A percentile compares a stretch with the other conserved stretches of the same genome.
phyloP scores from a whole-genome alignment of 2,797 vertebrate species.

The Craterocephalus amniculus region DNA sequence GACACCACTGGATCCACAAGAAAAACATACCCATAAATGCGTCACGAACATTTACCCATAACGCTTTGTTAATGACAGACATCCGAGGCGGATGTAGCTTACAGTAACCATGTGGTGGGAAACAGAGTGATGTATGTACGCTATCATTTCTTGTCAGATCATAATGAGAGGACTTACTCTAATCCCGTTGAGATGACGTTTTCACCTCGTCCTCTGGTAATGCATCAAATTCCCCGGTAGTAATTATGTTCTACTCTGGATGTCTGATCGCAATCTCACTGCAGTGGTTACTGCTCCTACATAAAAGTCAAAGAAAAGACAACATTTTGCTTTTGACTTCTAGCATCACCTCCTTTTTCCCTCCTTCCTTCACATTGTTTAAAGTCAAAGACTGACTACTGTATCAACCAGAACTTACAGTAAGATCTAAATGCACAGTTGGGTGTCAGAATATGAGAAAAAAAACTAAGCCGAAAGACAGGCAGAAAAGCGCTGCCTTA shows the following conservation, averaged over 20 bases:
- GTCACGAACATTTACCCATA: slow-evolving; percentile 16
- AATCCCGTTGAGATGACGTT: slow-evolving; percentile 9
- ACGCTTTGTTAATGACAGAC: slow-evolving; percentile 8
- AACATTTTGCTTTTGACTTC: slow-evolving; percentile 19
- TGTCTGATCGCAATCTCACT: slow-evolving; percentile 30
- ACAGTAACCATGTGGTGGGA: not conserved
- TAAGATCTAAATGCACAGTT: slow-evolving; percentile 30
- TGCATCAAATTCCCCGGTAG: slow-evolving; percentile 22
- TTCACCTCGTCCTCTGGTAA: slow-evolving; percentile 22
- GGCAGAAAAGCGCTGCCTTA: slow-evolving; percentile 24
- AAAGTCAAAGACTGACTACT: slow-evolving; percentile 4
- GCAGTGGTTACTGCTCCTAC: slow-evolving; percentile 4
- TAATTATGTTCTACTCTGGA: slow-evolving; percentile 37
- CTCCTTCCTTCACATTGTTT: not conserved
- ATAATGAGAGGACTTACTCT: slow-evolving; percentile 12
- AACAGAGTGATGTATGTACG: slow-evolving; percentile 11
- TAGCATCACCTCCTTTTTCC: not conserved
- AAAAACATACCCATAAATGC: slow-evolving; percentile 20
- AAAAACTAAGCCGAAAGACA: slow-evolving; percentile 19
- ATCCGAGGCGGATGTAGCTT: not conserved
- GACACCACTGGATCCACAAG: slow-evolving; percentile 10
- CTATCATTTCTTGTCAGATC: slow-evolving; percentile 7
- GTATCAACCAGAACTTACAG: slow-evolving; percentile 15
- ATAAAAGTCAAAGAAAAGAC: slow-evolving; percentile 36
- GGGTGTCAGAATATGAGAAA: slow-evolving; percentile 16